Percentiles rank a stretch among this genome's conserved stretches.
phyloP scores from a whole-genome alignment of 2,888 invertebrate species.

The Ischnus inquisitorius region DNA sequence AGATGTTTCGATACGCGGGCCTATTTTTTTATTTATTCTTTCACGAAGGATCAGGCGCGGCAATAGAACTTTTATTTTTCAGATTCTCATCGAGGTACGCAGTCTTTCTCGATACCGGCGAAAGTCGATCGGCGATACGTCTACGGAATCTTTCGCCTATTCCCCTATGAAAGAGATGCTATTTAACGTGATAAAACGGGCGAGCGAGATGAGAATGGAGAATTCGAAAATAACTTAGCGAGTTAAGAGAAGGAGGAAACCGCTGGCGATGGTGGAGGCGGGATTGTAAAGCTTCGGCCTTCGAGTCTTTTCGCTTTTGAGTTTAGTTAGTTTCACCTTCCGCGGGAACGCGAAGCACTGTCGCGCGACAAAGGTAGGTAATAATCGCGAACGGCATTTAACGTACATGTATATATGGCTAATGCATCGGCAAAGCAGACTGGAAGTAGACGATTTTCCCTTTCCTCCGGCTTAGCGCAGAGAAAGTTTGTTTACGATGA shows the following conservation, averaged over 20 bases:
- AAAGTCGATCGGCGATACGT: neutral
- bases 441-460: slow-evolving; percentile 22
- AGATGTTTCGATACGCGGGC: no score
- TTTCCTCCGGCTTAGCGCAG: slow-evolving; percentile 10
- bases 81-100: neutral
- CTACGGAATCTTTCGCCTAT: slow-evolving; percentile 1
- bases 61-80: no score
- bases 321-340: slow-evolving; percentile 80
- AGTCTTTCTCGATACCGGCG: neutral
- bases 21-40: no score
- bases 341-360: slow-evolving; percentile 76
- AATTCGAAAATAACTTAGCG: slow-evolving; percentile 68
- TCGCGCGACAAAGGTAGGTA: slow-evolving; percentile 62
- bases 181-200: slow-evolving; percentile 32
- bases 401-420: neutral
- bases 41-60: no score
- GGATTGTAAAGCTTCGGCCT: slow-evolving; percentile 64
- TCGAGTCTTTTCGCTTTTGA: slow-evolving; percentile 79
- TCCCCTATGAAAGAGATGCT: slow-evolving; percentile 15
- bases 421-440: slow-evolving; percentile 13
- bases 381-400: slow-evolving; percentile 17
- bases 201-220: slow-evolving; percentile 47
- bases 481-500: slow-evolving; percentile 60
- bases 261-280: slow-evolving; percentile 60
- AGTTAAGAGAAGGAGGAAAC: slow-evolving; percentile 51